Evolutionary conservation across 2,797 vertebrate genomes (phyloP).

Genomic region (Urosaurus nigricauda): DNA sequence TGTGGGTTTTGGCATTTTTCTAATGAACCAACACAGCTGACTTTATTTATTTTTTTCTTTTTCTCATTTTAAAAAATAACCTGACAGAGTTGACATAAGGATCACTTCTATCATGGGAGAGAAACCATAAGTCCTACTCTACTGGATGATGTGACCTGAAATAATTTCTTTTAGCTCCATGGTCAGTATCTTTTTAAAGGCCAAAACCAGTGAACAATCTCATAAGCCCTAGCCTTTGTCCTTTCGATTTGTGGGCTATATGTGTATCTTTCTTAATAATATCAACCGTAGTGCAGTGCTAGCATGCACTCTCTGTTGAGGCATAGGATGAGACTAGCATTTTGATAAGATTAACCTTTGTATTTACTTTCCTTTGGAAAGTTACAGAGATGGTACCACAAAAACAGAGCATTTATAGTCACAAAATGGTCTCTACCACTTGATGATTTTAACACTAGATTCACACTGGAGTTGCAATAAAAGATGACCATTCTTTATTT

Average conservation of each 20-base stretch:
- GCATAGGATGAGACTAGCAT: background rate
- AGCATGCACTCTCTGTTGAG: background rate
- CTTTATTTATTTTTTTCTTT: background rate
- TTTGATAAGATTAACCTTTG: background rate
- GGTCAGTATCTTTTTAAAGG: background rate
- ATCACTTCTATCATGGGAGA: background rate
- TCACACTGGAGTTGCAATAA: background rate
- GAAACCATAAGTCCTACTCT: background rate
- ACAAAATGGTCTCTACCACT: background rate
- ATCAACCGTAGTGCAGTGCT: background rate
- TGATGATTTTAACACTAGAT: background rate
- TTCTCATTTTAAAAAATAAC: background rate
- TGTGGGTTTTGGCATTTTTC: background rate
- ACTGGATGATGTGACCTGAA: background rate
- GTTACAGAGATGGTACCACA: background rate
- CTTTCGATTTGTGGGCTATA: background rate
- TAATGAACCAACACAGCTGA: background rate
- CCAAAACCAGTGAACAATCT: background rate
- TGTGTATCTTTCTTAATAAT: background rate
- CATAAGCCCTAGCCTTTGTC: background rate
- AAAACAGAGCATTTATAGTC: background rate
- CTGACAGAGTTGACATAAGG: background rate
- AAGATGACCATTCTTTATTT: slow-evolving; percentile 1
- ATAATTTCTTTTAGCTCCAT: background rate
- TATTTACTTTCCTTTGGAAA: background rate